phyloP scores from a whole-genome alignment of 2,797 vertebrate species.

The Anolis apletophallus region DNA sequence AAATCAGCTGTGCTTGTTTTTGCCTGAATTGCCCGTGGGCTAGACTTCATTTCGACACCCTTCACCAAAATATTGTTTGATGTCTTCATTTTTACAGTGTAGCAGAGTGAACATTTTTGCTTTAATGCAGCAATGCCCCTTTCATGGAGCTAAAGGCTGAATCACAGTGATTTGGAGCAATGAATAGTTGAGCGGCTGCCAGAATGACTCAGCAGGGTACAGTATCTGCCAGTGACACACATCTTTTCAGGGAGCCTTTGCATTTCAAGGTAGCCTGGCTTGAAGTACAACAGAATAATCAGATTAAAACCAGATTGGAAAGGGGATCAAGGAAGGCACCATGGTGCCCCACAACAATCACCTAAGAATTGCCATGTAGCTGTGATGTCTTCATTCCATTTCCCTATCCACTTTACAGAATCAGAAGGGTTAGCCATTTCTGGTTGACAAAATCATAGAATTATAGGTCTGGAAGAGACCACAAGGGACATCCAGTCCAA shows the following conservation, averaged over 20 bases:
- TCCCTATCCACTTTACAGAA: neutral
- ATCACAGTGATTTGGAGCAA: constrained; percentile 20
- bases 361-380: neutral
- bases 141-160: neutral
- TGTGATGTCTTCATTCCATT: neutral
- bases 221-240: neutral
- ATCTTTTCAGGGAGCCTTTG: neutral
- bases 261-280: neutral
- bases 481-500: too few species aligned
- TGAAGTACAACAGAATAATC: neutral
- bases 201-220: constrained; percentile 24
- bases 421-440: neutral
- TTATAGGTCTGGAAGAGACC: too few species aligned
- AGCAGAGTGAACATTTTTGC: neutral
- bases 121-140: neutral
- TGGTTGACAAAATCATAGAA: neutral
- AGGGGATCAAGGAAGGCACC: neutral
- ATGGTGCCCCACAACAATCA: neutral
- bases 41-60: neutral
- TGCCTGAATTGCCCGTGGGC: neutral
- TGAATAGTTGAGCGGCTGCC: neutral
- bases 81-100: neutral
- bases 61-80: neutral
- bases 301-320: neutral
- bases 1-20: neutral